phyloP scores from a whole-genome alignment of 1,140 invertebrate species.

The Pseudomyrmex concolor region DNA sequence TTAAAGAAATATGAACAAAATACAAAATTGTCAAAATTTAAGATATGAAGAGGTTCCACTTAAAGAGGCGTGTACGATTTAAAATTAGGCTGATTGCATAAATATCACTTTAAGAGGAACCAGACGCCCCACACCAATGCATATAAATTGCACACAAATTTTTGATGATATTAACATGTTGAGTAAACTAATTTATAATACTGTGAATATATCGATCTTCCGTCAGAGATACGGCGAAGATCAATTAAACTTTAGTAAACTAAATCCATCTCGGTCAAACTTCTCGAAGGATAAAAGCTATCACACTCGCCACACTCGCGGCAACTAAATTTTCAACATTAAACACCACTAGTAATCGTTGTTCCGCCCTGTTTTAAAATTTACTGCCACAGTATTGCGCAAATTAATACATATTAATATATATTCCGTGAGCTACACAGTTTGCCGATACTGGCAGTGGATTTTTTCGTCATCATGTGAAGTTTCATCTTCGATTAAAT shows the following conservation, averaged over 20 bases:
- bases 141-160: not conserved
- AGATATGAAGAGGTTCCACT: not conserved
- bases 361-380: too few species aligned
- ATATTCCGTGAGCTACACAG: too few species aligned
- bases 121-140: not conserved
- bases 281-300: conserved; percentile 17
- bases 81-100: conserved; percentile 3
- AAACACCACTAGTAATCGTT: too few species aligned
- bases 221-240: not conserved
- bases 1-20: too few species aligned
- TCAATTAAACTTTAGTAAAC: conserved; percentile 47
- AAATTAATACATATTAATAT: too few species aligned
- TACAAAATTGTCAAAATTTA: not conserved
- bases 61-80: not conserved
- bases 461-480: too few species aligned
- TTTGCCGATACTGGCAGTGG: too few species aligned
- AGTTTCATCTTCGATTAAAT: too few species aligned
- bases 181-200: conserved; percentile 43
- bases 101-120: not conserved
- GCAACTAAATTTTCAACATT: not conserved
- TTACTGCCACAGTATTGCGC: too few species aligned
- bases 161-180: conserved; percentile 34
- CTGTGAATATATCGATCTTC: conserved; percentile 29
- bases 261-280: conserved; percentile 37
- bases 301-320: not conserved